phyloP scores from a whole-genome alignment of 2,797 vertebrate genomes.

The Sphenodon punctatus region DNA sequence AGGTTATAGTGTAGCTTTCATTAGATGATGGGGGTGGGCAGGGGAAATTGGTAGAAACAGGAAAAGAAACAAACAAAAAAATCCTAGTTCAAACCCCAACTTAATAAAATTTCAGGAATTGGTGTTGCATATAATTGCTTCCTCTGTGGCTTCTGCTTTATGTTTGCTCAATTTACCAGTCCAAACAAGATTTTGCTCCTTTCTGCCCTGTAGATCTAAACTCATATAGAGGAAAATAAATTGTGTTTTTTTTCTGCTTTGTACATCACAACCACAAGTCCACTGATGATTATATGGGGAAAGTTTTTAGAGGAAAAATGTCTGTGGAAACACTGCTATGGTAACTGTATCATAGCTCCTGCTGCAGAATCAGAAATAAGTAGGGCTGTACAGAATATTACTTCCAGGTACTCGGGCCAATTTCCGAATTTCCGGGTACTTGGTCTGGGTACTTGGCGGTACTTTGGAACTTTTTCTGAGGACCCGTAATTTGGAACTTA shows the following conservation, averaged over 20 bases:
- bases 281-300: conserved; percentile 24
- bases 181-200: conserved; percentile 25
- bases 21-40: neutral
- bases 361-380: conserved; percentile 9
- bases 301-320: conserved; percentile 27
- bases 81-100: neutral
- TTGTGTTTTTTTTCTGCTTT: neutral
- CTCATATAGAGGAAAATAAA: conserved; percentile 8
- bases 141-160: neutral
- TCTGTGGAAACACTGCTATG: conserved; percentile 19
- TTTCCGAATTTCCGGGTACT: too few species aligned
- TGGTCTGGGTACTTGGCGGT: too few species aligned
- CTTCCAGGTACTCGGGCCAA: too few species aligned
- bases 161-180: conserved; percentile 22
- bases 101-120: conserved; percentile 26
- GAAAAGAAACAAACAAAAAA: conserved; percentile 1
- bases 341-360: conserved; percentile 9
- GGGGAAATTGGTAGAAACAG: neutral
- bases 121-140: neutral
- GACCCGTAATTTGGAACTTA: too few species aligned
- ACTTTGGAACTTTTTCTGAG: too few species aligned
- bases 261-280: conserved; percentile 3
- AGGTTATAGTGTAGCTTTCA: neutral
- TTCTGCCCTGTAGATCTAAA: conserved; percentile 19
- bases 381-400: too few species aligned